Conservation (phyloP, 2,113 vertebrate species). For the Pao palembangensis region DNA sequence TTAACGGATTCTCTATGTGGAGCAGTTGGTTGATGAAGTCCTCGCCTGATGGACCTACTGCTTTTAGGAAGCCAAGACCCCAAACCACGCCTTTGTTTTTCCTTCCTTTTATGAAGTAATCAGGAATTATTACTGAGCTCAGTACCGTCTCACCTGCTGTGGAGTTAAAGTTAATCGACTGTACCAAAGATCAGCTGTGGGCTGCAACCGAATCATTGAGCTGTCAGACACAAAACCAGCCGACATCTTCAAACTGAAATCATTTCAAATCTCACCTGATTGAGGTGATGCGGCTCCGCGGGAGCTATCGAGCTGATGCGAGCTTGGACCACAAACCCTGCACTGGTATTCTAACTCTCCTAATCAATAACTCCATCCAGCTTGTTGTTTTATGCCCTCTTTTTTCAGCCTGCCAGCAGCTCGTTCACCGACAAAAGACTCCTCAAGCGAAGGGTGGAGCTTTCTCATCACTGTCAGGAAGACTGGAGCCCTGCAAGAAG, state of each 20-base stretch:
- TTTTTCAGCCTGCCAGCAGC: slow-evolving; percentile 19
- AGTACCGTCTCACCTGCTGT: slow-evolving; percentile 37
- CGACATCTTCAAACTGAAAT: slow-evolving; percentile 23
- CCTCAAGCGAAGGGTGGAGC: slow-evolving; percentile 4
- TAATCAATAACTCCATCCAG: slow-evolving; percentile 47
- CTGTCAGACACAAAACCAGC: slow-evolving; percentile 27
- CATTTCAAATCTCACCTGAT: background rate
- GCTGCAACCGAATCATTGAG: slow-evolving; percentile 35
- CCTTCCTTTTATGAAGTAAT: slow-evolving; percentile 39
- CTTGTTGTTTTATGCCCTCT: slow-evolving; percentile 12
- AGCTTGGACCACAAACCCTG: slow-evolving; percentile 13
- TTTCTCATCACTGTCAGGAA: no score
- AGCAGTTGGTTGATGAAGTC: no score
- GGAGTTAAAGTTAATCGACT: slow-evolving; percentile 63
- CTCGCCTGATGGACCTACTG: no score
- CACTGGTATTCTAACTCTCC: background rate
- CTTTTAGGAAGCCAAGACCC: no score
- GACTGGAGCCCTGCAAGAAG: no score
- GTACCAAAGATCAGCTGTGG: slow-evolving; percentile 49
- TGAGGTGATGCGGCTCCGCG: slow-evolving; percentile 1
- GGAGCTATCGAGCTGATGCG: slow-evolving; percentile 4
- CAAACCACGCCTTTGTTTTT: no score
- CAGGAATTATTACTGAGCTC: slow-evolving; percentile 60
- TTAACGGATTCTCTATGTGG: no score
- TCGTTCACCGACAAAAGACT: slow-evolving; percentile 26